phyloP scores from a whole-genome alignment of 2,797 vertebrate genomes.

The Danio aesculapii region DNA sequence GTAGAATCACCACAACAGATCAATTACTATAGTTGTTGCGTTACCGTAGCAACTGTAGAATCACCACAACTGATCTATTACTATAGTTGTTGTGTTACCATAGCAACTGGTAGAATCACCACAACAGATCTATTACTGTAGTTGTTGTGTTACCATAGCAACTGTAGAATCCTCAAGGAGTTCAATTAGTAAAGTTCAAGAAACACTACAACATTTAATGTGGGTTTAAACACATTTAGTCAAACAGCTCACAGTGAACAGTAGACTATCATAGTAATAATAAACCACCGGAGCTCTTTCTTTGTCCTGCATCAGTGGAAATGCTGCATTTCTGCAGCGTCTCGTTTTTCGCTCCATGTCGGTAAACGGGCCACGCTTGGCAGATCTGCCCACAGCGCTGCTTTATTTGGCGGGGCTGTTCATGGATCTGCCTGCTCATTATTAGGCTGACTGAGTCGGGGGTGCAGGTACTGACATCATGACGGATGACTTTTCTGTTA shows the following conservation, averaged over 20 bases:
- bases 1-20: no score
- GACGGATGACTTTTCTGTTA: slow-evolving; percentile 81
- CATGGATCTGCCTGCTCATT: slow-evolving; percentile 78
- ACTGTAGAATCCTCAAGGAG: no score
- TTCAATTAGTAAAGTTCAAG: no score
- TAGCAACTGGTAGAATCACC: no score
- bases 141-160: no score
- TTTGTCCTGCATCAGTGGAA: not conserved
- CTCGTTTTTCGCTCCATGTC: slow-evolving; percentile 1
- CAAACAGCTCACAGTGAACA: not conserved
- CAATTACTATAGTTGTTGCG: no score
- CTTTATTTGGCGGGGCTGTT: slow-evolving; percentile 24
- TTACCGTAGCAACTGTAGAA: no score
- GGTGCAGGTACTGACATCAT: slow-evolving; percentile 77
- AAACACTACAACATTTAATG: no score
- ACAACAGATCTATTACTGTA: no score
- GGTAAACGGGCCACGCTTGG: slow-evolving; percentile 9
- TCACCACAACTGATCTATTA: no score
- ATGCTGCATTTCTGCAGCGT: not conserved
- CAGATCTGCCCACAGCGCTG: slow-evolving; percentile 17
- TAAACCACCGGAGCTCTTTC: not conserved
- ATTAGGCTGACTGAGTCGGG: slow-evolving; percentile 78
- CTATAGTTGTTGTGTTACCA: no score
- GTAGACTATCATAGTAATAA: not conserved
- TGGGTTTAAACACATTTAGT: no score